Conservation (phyloP, 2,888 invertebrate genomes). For the Steromphala cineraria region DNA sequence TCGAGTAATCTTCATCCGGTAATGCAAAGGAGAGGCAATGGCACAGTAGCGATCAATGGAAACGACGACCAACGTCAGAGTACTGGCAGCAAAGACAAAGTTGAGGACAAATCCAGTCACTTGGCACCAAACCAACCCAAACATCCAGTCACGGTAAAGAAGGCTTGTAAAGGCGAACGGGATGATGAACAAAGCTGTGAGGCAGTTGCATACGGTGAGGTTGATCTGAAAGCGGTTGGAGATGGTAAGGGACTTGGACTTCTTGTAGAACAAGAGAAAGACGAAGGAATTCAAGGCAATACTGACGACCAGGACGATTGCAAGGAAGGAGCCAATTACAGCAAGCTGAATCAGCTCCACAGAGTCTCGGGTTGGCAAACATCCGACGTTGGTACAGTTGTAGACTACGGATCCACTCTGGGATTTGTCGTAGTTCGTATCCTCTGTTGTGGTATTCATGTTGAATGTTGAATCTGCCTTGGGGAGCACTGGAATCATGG, state of each 20-base stretch:
- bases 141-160: slow-evolving; percentile 68
- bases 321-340: slow-evolving; percentile 47
- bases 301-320: slow-evolving; percentile 75
- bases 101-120: slow-evolving; percentile 82
- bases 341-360: slow-evolving; percentile 35
- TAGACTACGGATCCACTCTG: too few species aligned
- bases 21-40: slow-evolving; percentile 81
- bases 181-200: slow-evolving; percentile 76
- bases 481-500: too few species aligned
- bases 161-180: slow-evolving; percentile 75
- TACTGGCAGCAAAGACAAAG: slow-evolving; percentile 79
- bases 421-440: too few species aligned
- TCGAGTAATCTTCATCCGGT: slow-evolving; percentile 79
- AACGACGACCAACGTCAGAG: slow-evolving; percentile 81
- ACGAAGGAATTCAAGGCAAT: slow-evolving; percentile 84
- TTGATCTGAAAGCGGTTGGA: slow-evolving; percentile 83
- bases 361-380: not conserved
- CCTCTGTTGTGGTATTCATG: too few species aligned
- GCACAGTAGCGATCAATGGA: slow-evolving; percentile 83
- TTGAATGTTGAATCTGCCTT: too few species aligned
- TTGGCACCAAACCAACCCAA: slow-evolving; percentile 75
- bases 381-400: too few species aligned
- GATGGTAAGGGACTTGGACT: slow-evolving; percentile 85
- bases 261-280: slow-evolving; percentile 84
- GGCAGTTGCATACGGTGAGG: slow-evolving; percentile 77